Evolutionary conservation across 2,113 vertebrate species (phyloP).

Genomic region (Leuciscus idus): DNA sequence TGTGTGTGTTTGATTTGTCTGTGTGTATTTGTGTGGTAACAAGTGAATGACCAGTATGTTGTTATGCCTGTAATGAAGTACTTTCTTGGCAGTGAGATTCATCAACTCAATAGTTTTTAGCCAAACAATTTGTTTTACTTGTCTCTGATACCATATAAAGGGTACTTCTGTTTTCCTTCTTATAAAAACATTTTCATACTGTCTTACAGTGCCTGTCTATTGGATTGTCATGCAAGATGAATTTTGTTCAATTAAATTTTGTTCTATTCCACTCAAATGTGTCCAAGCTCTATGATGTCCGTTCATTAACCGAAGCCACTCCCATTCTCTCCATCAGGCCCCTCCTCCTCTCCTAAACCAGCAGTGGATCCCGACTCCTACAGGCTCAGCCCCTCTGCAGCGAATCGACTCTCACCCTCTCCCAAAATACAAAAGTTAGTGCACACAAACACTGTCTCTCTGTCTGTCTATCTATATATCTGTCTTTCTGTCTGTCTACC

Average conservation of each 20-base stretch:
- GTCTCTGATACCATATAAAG: neutral
- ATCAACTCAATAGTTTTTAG: neutral
- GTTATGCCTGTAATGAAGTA: slow-evolving; percentile 13
- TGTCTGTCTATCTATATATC: neutral
- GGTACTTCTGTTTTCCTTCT: neutral
- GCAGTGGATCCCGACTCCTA: slow-evolving; percentile 48
- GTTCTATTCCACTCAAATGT: neutral
- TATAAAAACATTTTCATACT: neutral
- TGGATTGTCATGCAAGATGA: neutral
- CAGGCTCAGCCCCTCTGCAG: slow-evolving; percentile 28
- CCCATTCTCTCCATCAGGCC: slow-evolving; percentile 27
- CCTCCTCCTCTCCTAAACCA: slow-evolving; percentile 43
- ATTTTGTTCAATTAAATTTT: neutral
- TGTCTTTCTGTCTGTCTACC: neutral
- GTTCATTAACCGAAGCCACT: neutral
- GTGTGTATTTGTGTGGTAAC: slow-evolving; percentile 25
- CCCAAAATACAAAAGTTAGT: slow-evolving; percentile 63
- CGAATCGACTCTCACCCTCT: slow-evolving; percentile 56
- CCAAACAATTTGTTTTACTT: slow-evolving; percentile 10
- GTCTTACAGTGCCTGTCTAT: neutral
- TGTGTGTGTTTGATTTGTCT: neutral
- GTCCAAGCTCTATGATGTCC: neutral
- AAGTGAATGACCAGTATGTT: slow-evolving; percentile 24
- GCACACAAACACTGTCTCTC: slow-evolving; percentile 1
- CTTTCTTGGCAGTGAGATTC: slow-evolving; percentile 2